Base-by-base conservation (phyloP, 2,113 vertebrate genomes). In the Larimichthys crocea region DNA sequence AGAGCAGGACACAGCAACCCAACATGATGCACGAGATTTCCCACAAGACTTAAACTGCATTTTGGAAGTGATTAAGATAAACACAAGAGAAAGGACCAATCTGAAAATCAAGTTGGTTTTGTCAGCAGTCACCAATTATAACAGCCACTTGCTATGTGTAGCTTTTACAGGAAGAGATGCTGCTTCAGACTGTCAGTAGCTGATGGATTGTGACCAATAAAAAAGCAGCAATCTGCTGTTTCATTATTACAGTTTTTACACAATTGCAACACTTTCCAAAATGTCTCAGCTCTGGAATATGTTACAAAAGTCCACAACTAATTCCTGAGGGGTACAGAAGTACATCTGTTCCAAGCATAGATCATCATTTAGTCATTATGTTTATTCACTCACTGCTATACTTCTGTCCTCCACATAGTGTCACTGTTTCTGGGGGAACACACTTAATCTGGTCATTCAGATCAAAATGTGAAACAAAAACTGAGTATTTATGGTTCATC, bases 321-420 rank as follows among this genome's bases (percentile, higher is more conserved):
- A 61, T 60, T 46, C 56, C 60, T 8, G 10, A 56, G 5, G 7
- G 14, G 15, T 20, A 50, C 24, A 24, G 2, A 31, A 29, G 40
- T 35, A 10, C 16, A 62, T 29, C 16, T 59, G 46, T 2, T 40
- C 4, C 9, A 14, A 46, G 16, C 14, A 59, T 29, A 26, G 3
- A 70, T 10, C 15, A 40, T 29, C 5, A 0, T 35, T 16, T 19
- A 46, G 11, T 35, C 22, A 64, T 31, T 46, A 2, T 64, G 31
- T 60, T 60, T n/a, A 14, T 20, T 62, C 3, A 26, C 22, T 50
- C 11, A 2, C 61, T 88, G 87, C 74, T 53, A 16, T 91, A 64
- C 79, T 35, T 62, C 17, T 76, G 78, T 61, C 72, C 40, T 80
- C 92, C 90, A 90, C 87, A 87, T 2, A 19, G 79, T 86, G 92